phyloP scores from a whole-genome alignment of 2,888 invertebrate species.

The Odontocolon sp. region DNA sequence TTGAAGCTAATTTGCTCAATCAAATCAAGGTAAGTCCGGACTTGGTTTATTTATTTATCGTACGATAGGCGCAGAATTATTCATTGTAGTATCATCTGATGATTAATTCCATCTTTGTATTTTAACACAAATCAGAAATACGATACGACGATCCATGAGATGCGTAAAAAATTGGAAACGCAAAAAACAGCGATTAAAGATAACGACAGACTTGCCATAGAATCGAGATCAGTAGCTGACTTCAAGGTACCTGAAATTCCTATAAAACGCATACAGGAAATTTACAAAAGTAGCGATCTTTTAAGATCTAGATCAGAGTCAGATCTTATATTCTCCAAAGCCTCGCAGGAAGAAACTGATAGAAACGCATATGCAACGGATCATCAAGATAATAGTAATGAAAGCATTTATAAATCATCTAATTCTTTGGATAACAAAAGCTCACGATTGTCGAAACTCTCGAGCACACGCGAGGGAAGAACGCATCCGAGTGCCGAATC shows the following conservation, averaged over 20 bases:
- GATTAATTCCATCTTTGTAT: slow-evolving; percentile 6
- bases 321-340: slow-evolving; percentile 67
- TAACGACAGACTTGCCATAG: slow-evolving; percentile 75
- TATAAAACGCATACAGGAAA: slow-evolving; percentile 77
- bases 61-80: neutral
- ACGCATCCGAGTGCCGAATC: slow-evolving; percentile 63
- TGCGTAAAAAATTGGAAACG: slow-evolving; percentile 77
- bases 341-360: neutral
- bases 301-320: slow-evolving; percentile 77
- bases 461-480: slow-evolving; percentile 48
- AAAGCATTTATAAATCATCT: slow-evolving; percentile 51
- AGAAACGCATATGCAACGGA: slow-evolving; percentile 21
- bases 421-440: slow-evolving; percentile 54
- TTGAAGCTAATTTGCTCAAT: slow-evolving; percentile 78
- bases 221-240: slow-evolving; percentile 75
- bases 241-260: slow-evolving; percentile 79
- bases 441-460: slow-evolving; percentile 46
- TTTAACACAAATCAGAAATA: slow-evolving; percentile 71
- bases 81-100: neutral
- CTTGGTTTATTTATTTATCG: neutral
- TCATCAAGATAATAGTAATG: slow-evolving; percentile 30
- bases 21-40: slow-evolving; percentile 76
- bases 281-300: slow-evolving; percentile 75
- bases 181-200: slow-evolving; percentile 72
- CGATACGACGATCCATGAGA: slow-evolving; percentile 78